Percentiles rank a stretch among this genome's conserved stretches.
Evolutionary conservation across 1,140 invertebrate genomes (phyloP).

Genomic region (Sweltsa coloradensis): DNA sequence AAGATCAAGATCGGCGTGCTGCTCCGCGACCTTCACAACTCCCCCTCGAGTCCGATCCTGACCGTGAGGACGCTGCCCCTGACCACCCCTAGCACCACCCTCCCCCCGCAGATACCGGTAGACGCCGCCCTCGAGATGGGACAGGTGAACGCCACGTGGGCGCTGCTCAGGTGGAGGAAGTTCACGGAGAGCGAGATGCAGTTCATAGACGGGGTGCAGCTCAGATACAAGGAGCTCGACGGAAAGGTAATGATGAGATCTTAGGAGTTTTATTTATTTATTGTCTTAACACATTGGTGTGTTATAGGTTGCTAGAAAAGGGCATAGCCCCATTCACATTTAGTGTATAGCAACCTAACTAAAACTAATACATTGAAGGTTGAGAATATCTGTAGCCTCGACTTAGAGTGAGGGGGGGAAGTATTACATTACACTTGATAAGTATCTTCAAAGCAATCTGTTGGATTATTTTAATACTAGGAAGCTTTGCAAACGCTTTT

Average conservation of each 20-base stretch:
- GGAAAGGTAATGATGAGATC: constrained; percentile 32
- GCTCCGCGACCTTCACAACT: constrained; percentile 55
- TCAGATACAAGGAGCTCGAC: constrained; percentile 56
- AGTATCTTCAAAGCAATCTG: too few relatives aligned
- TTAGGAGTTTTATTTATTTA: not conserved
- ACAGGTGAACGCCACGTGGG: constrained; percentile 63
- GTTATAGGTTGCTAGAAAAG: too few relatives aligned
- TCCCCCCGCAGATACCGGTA: constrained; percentile 49
- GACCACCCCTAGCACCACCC: constrained; percentile 32
- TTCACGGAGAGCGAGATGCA: constrained; percentile 66
- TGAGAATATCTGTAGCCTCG: not conserved
- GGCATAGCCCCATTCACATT: too few relatives aligned
- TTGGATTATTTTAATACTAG: constrained; percentile 1
- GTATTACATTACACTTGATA: not conserved
- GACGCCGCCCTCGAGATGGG: constrained; percentile 58
- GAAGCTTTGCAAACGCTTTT: too few relatives aligned
- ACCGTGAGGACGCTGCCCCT: constrained; percentile 48
- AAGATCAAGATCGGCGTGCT: constrained; percentile 66
- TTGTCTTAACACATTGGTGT: too few relatives aligned
- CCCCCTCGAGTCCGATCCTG: constrained; percentile 58
- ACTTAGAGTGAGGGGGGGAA: not conserved
- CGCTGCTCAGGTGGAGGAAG: constrained; percentile 67
- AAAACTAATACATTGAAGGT: too few relatives aligned
- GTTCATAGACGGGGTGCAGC: constrained; percentile 56
- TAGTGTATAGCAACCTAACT: too few relatives aligned